Base-by-base conservation (phyloP, 2,113 vertebrate species). In the Alectura lathami region DNA sequence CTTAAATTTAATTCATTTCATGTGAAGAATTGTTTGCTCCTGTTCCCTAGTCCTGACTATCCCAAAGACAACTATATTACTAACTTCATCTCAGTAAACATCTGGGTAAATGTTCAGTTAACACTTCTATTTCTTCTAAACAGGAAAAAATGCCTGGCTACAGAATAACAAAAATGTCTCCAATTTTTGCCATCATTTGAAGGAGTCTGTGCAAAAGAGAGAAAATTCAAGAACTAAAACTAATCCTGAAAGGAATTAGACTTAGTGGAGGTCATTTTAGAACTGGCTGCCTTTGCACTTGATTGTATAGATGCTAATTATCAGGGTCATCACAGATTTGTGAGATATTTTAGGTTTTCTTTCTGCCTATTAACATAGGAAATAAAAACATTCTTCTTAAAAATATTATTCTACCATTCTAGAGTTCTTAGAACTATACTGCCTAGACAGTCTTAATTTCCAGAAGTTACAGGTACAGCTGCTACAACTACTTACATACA, bases 311-410 rank as follows among this genome's bases (percentile, higher is more conserved):
- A 83, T 34, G 42, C 42, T 89, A 93, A 89, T 76, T 89, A 80
- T 69, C 50, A 89, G 78, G 66, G 63, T 87, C 62, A 89, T 82
- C 67, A 85, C 30, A 81, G 47, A 80, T 83, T 54, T 86, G 12
- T 45, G 68, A 50, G 63, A 20, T 88, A 83, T 85, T 76, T 91
- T 74, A 91, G 30, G 42, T 54, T 86, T 91, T 80, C 18, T 60
- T 57, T 76, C 59, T 82, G 34, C 42, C 24, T 83, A 86, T 88
- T 86, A 91, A 80, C 50, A 59, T 74, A 34, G 72, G 64, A 83
- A 93, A 94, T 74, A 88, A 38, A 85, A 79, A 9, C 36, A 17
- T 85, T 89, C 70, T 53, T 90, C 36, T 56, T 72, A 91, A 83
- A 84, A 88, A 57, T 54, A 69, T 42, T 87, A 72, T n/a, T 79